A percentile compares a stretch with the other conserved stretches of the same genome.
phyloP scores from a whole-genome alignment of 2,888 invertebrate genomes.

The Drosophila tanythrix region DNA sequence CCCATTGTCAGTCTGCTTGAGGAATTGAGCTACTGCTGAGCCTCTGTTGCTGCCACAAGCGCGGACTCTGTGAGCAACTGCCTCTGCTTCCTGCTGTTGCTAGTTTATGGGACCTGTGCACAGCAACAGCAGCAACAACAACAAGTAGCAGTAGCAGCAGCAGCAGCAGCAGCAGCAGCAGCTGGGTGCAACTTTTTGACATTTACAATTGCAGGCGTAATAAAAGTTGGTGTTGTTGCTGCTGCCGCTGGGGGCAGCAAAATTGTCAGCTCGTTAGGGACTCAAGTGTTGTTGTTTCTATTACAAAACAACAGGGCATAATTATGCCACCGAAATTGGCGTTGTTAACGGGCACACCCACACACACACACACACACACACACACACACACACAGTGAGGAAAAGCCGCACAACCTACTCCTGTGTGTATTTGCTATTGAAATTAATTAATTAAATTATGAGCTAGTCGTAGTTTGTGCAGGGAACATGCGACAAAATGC shows the following conservation, averaged over 20 bases:
- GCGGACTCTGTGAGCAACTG: conserved; percentile 13
- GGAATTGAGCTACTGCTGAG: conserved; percentile 32
- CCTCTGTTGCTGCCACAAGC: conserved; percentile 2
- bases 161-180: conserved; percentile 35
- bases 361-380: not conserved
- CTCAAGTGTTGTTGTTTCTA: conserved; percentile 47
- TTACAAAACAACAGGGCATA: conserved; percentile 69
- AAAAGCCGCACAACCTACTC: not conserved
- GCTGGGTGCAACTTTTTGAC: conserved; percentile 58
- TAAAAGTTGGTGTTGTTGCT: conserved; percentile 40
- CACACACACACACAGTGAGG: not conserved
- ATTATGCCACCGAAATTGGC: conserved; percentile 58
- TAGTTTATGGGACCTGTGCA: conserved; percentile 33
- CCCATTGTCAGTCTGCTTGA: conserved; percentile 36
- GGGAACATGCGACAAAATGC: conserved; percentile 23
- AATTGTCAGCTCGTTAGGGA: conserved; percentile 73
- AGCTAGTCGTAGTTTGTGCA: conserved; percentile 31
- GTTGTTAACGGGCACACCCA: conserved; percentile 27
- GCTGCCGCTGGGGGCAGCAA: conserved; percentile 30
- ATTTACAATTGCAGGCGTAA: conserved; percentile 64
- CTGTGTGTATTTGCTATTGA: conserved; percentile 35
- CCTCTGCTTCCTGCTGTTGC: conserved; percentile 42
- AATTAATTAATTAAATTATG: conserved; percentile 80
- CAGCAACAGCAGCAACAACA: conserved; percentile 14
- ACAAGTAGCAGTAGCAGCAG: conserved; percentile 6